A percentile compares a stretch with the other conserved stretches of the same genome.
phyloP scores from a whole-genome alignment of 2,113 vertebrate species.

The Crotalus viridis region DNA sequence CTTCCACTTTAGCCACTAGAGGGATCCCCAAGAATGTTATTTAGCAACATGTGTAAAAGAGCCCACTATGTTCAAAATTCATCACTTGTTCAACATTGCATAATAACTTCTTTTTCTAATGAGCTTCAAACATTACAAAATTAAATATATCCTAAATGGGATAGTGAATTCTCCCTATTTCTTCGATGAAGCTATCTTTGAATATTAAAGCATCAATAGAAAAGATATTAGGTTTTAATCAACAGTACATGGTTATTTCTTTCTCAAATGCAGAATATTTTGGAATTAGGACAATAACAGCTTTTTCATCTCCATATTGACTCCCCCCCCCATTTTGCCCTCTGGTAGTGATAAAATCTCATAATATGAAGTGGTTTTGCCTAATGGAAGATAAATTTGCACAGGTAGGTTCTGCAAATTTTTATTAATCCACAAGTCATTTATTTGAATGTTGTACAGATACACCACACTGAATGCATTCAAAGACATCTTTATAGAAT shows the following conservation, averaged over 20 bases:
- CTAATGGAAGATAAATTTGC: background rate
- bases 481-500: background rate
- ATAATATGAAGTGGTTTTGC: background rate
- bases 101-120: background rate
- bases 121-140: background rate
- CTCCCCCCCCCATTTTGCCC: background rate
- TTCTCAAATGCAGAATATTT: background rate
- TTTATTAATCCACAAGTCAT: background rate
- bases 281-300: background rate
- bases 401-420: background rate
- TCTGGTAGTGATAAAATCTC: background rate
- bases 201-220: background rate
- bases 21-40: constrained; percentile 59
- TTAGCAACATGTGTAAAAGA: background rate
- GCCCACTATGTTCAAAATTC: background rate
- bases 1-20: constrained; percentile 53
- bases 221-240: background rate
- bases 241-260: background rate
- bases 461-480: background rate
- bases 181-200: background rate
- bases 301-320: background rate
- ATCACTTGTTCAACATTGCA: background rate
- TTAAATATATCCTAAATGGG: background rate
- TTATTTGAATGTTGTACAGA: background rate
- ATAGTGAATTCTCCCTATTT: background rate